Conservation (phyloP, 92 coral and sea anemone genomes). For the Porites divaricata region DNA sequence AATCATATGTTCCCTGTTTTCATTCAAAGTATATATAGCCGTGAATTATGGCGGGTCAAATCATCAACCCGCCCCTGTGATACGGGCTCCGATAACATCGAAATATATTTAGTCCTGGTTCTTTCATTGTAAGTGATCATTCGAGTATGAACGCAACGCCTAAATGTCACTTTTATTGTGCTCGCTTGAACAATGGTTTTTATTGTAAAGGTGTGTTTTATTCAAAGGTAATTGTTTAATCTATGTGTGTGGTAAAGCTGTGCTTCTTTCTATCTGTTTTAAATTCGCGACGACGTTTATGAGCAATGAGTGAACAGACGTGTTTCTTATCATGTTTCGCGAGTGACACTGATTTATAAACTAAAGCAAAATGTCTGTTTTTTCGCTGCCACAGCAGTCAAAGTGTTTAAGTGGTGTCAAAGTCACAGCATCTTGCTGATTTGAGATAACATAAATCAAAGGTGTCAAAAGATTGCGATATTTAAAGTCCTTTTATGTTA, state of each 20-base stretch:
- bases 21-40: constrained; percentile 61
- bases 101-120: constrained; percentile 34
- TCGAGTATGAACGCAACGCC: constrained; percentile 24
- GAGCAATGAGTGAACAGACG: constrained; percentile 42
- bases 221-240: constrained; percentile 20
- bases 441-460: constrained; percentile 21
- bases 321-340: constrained; percentile 34
- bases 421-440: constrained; percentile 27
- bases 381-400: constrained; percentile 28
- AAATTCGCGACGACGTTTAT: constrained; percentile 47
- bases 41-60: constrained; percentile 36
- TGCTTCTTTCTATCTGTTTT: constrained; percentile 29
- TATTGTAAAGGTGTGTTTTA: constrained; percentile 22
- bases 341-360: constrained; percentile 40
- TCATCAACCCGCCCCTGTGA: constrained; percentile 47
- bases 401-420: constrained; percentile 44
- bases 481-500: not conserved
- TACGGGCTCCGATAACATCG: constrained; percentile 32
- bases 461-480: constrained; percentile 27
- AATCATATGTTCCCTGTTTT: constrained; percentile 63
- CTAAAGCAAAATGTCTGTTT: constrained; percentile 43
- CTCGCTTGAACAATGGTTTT: constrained; percentile 26
- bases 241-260: constrained; percentile 57
- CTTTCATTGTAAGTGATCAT: constrained; percentile 33
- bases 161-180: constrained; percentile 36